phyloP scores from a whole-genome alignment of 2,113 vertebrate species.

The Gulo gulo region DNA sequence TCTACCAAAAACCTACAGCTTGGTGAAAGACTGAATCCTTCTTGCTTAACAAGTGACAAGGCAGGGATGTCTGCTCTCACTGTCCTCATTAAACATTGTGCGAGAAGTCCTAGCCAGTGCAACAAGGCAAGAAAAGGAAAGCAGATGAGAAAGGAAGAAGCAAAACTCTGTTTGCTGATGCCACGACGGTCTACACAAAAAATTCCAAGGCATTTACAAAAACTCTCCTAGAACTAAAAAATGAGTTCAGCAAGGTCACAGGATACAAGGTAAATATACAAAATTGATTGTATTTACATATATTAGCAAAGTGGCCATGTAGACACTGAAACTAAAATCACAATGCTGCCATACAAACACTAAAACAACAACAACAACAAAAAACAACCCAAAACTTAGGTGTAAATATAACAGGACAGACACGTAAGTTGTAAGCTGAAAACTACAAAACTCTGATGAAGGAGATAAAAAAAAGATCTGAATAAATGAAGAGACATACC shows the following conservation, averaged over 20 bases:
- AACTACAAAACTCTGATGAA: not conserved
- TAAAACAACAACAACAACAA: not conserved
- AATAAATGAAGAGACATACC: not conserved
- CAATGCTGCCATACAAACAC: not conserved
- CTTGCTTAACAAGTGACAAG: no score
- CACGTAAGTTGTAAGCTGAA: not conserved
- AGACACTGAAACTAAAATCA: not conserved
- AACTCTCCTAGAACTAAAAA: not conserved
- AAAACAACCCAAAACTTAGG: not conserved
- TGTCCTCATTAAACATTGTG: rapidly evolving
- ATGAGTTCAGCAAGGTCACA: not conserved
- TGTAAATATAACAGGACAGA: not conserved
- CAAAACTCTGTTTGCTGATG: not conserved
- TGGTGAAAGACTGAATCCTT: not conserved
- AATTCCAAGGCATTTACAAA: not conserved
- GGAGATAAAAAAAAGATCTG: not conserved
- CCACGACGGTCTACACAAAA: not conserved
- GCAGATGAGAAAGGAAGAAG: not conserved
- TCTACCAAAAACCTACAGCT: not conserved
- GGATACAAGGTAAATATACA: not conserved
- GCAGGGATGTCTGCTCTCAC: not conserved
- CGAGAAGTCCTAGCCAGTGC: no score
- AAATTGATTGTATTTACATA: not conserved
- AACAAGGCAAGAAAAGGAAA: not conserved
- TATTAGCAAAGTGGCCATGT: not conserved